These are phyloP conservation scores for Squalus acanthias DNA, from an alignment of 2,797 vertebrate genomes.

Conservation along the genomic window DNA sequence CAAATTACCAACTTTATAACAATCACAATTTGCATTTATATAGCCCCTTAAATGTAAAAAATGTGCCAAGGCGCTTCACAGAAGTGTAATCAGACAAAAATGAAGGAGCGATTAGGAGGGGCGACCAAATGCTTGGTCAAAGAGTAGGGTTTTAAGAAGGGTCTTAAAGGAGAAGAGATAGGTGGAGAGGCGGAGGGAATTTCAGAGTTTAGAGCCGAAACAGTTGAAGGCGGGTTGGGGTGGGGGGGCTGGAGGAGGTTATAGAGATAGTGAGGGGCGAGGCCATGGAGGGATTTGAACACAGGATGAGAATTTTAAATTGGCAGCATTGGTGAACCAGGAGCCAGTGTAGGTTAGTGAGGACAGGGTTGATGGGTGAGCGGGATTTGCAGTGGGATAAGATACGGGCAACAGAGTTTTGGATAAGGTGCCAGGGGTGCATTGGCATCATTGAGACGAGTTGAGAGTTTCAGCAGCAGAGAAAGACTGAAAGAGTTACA, in stretches of 20 bases:
- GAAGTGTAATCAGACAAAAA: neutral
- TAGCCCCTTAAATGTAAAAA: neutral
- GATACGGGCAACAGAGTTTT: too few relatives aligned
- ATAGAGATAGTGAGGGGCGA: neutral
- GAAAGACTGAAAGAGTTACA: too few relatives aligned
- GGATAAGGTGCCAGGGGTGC: too few relatives aligned
- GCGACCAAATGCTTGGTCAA: neutral
- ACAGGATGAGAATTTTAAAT: neutral
- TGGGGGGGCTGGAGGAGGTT: too few relatives aligned
- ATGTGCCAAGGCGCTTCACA: neutral
- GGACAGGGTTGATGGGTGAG: too few relatives aligned
- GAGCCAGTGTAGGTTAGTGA: neutral
- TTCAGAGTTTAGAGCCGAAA: neutral
- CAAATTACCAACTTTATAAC: neutral
- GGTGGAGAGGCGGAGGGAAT: neutral
- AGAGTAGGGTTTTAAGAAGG: neutral
- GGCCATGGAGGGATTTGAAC: neutral
- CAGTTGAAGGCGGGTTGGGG: neutral
- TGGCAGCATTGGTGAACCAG: neutral
- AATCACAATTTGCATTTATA: neutral
- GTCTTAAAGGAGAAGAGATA: neutral
- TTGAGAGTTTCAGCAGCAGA: too few relatives aligned
- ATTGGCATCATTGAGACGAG: too few relatives aligned
- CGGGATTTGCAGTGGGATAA: too few relatives aligned
- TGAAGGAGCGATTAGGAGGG: neutral